Evolutionary conservation across 2,888 invertebrate genomes (phyloP).

Genomic region (Mythimna lalbum): DNA sequence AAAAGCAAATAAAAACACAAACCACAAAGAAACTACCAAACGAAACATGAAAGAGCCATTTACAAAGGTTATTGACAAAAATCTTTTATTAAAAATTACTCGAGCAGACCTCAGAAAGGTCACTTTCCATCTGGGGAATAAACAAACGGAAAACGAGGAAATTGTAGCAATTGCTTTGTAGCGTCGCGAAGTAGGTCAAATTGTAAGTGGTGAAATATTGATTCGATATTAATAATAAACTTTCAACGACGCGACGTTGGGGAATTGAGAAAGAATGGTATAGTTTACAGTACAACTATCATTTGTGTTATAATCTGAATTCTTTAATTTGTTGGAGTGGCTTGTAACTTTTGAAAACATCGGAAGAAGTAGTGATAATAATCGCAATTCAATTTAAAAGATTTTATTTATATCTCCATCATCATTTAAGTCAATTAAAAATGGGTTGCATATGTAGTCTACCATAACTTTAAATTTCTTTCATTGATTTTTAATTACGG

Average conservation of each 20-base stretch:
- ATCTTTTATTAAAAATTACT: slow-evolving; percentile 54
- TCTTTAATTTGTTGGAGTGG: not conserved
- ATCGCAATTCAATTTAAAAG: slow-evolving; percentile 4
- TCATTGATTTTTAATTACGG: not conserved
- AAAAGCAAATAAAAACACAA: slow-evolving; percentile 29
- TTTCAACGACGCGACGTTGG: slow-evolving; percentile 12
- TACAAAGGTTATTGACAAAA: slow-evolving; percentile 51
- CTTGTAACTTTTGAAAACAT: slow-evolving; percentile 4
- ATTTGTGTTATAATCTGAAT: not conserved
- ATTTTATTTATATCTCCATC: not conserved
- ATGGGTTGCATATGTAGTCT: not conserved
- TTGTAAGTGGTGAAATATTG: slow-evolving; percentile 48
- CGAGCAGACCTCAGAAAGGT: slow-evolving; percentile 39
- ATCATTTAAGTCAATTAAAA: not conserved
- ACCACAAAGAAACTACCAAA: slow-evolving; percentile 44
- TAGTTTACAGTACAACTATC: slow-evolving; percentile 27
- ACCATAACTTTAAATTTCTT: not conserved
- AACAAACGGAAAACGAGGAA: slow-evolving; percentile 47
- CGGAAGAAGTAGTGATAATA: not conserved
- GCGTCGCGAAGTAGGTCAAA: slow-evolving; percentile 56
- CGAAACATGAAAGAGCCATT: slow-evolving; percentile 36
- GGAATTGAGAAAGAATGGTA: not conserved
- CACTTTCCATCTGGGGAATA: slow-evolving; percentile 46
- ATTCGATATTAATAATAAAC: slow-evolving; percentile 42
- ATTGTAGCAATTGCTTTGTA: slow-evolving; percentile 50